Percentiles rank a stretch among this genome's conserved stretches.
Conservation (phyloP, 2,113 vertebrate genomes). For the Heloderma charlesbogerti region DNA sequence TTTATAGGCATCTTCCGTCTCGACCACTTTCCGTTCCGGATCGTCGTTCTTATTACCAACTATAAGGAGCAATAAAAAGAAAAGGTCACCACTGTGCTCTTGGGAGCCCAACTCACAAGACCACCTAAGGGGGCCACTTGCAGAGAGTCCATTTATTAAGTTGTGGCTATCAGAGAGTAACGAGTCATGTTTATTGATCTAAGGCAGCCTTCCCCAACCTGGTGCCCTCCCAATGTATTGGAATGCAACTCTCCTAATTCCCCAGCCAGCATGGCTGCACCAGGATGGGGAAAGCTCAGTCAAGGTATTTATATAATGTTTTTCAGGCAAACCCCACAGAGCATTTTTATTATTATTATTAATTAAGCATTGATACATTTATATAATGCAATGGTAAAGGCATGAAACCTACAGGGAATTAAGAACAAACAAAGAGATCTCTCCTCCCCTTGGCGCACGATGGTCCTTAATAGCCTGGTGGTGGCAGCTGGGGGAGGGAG, state of each 20-base stretch:
- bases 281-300: too few species aligned
- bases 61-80: conserved; percentile 59
- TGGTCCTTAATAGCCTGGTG: too few species aligned
- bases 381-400: not conserved
- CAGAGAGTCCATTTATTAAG: not conserved
- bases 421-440: not conserved
- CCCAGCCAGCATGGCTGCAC: too few species aligned
- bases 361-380: not conserved
- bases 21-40: conserved; percentile 96
- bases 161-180: not conserved
- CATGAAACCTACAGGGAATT: not conserved
- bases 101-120: not conserved
- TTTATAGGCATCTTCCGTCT: conserved; percentile 97
- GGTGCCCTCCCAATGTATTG: too few species aligned
- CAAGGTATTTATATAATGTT: not conserved
- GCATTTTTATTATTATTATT: too few species aligned
- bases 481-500: not conserved
- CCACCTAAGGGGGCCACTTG: too few species aligned
- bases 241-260: too few species aligned
- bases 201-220: too few species aligned
- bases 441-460: not conserved
- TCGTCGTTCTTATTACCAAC: conserved; percentile 99
- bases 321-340: not conserved
- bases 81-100: conserved; percentile 14
- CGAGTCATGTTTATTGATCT: not conserved